phyloP scores from a whole-genome alignment of 1,140 invertebrate genomes.

The Drepana arcuata region DNA sequence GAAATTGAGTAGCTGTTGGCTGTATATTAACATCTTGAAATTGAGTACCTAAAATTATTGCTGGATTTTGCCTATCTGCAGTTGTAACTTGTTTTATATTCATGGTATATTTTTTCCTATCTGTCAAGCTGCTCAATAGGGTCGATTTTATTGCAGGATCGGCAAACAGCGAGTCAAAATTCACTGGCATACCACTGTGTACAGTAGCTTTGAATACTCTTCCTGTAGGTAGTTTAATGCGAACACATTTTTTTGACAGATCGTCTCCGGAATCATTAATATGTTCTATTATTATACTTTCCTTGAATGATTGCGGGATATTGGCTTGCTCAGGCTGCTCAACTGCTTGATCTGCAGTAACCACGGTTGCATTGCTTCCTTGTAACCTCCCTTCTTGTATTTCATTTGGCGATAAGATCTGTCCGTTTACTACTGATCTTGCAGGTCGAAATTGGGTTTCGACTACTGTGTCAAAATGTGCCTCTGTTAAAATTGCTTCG shows the following conservation, averaged over 20 bases:
- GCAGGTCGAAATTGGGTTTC: background rate
- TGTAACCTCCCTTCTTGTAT: background rate
- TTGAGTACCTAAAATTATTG: conserved; percentile 6
- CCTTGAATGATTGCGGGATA: conserved; percentile 9
- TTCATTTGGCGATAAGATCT: background rate
- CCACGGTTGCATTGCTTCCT: background rate
- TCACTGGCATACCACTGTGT: conserved; percentile 29
- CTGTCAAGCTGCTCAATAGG: conserved; percentile 24
- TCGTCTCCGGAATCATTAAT: conserved; percentile 10
- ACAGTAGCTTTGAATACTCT: conserved; percentile 43
- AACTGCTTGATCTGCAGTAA: background rate
- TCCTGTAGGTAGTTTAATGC: conserved; percentile 41
- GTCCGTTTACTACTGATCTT: background rate
- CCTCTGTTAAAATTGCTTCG: background rate
- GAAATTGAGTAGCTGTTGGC: conserved; percentile 6
- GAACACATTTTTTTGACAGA: conserved; percentile 27
- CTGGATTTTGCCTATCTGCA: conserved; percentile 1
- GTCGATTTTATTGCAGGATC: conserved; percentile 30
- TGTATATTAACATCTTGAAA: conserved; percentile 4
- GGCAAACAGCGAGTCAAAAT: conserved; percentile 35
- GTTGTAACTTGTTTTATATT: conserved; percentile 38
- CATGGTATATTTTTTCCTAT: conserved; percentile 33
- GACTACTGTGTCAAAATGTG: background rate
- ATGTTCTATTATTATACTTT: conserved; percentile 16
- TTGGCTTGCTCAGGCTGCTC: background rate